These are phyloP conservation scores for Belgica antarctica DNA, from an alignment of 2,888 invertebrate species.

Conservation along the genomic window DNA sequence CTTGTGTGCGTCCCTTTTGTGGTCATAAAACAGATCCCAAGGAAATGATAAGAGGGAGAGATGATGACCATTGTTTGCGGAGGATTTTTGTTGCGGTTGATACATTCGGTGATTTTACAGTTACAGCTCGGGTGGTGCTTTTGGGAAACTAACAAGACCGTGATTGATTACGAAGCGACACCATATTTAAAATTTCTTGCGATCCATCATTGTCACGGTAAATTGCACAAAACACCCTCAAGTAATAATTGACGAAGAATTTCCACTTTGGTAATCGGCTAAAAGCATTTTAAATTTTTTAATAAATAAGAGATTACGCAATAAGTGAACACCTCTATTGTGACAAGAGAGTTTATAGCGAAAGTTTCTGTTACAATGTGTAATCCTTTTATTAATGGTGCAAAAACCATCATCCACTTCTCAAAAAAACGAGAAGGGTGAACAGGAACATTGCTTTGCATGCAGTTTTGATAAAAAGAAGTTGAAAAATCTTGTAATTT, in stretches of 20 bases:
- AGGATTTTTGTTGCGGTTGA: constrained; percentile 9
- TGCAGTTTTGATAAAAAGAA: too few species aligned
- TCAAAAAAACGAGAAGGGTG: too few species aligned
- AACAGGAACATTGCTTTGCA: too few species aligned
- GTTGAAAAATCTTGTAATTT: too few species aligned
- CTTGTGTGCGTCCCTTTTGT: not conserved
- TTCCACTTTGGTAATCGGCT: not conserved
- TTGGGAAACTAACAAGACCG: constrained; percentile 6
- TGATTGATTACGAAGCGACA: constrained; percentile 36
- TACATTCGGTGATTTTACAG: constrained; percentile 5
- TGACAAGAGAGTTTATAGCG: not conserved
- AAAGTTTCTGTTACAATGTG: constrained; percentile 4
- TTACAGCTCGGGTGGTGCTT: not conserved
- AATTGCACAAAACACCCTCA: constrained; percentile 30
- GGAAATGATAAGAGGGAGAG: constrained; percentile 12
- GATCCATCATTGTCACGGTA: constrained; percentile 27
- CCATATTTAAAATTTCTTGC: constrained; percentile 10
- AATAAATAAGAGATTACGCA: constrained; percentile 5
- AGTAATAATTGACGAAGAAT: constrained; percentile 6
- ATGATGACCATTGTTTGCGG: constrained; percentile 10
- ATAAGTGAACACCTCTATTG: constrained; percentile 22
- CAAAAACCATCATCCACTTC: not conserved
- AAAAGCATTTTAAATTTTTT: constrained; percentile 1
- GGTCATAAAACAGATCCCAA: constrained; percentile 27
- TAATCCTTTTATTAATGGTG: constrained; percentile 18